These are phyloP conservation scores for Poeciliopsis infans DNA, from an alignment of 2,797 vertebrate species.

Conservation along the genomic window DNA sequence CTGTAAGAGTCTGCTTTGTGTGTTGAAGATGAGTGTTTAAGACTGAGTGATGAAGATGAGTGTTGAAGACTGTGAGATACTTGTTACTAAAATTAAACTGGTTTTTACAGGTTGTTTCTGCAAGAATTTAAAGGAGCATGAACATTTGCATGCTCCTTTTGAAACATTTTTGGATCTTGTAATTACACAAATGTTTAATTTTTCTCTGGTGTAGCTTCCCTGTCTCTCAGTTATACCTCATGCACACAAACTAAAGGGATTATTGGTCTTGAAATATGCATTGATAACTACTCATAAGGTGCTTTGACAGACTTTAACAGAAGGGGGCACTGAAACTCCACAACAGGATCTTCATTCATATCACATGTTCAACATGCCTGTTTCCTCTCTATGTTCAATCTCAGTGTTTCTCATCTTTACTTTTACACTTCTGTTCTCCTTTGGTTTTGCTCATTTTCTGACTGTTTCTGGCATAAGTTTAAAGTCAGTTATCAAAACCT, in stretches of 20 bases:
- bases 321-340: constrained; percentile 92
- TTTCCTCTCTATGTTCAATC: constrained; percentile 22
- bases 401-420: constrained; percentile 28
- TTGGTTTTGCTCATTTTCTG: constrained; percentile 42
- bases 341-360: constrained; percentile 81
- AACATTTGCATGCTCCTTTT: constrained; percentile 5
- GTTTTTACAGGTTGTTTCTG: constrained; percentile 19
- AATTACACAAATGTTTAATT: not conserved
- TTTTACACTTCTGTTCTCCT: constrained; percentile 34
- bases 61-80: constrained; percentile 19
- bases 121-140: not conserved
- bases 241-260: constrained; percentile 2
- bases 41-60: constrained; percentile 27
- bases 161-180: not conserved
- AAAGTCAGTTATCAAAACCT: not conserved
- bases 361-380: constrained; percentile 26
- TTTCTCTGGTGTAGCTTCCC: not conserved
- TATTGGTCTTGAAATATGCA: constrained; percentile 78
- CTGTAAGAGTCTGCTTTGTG: constrained; percentile 50
- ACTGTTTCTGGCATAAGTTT: not conserved
- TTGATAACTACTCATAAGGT: constrained; percentile 83
- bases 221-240: not conserved
- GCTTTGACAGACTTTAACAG: constrained; percentile 87
- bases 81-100: constrained; percentile 26
- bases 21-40: constrained; percentile 22